Evolutionary conservation across 2,113 vertebrate species (phyloP), one percentile per base, ranked within the genome.

Genomic region (Pagrus major): DNA sequence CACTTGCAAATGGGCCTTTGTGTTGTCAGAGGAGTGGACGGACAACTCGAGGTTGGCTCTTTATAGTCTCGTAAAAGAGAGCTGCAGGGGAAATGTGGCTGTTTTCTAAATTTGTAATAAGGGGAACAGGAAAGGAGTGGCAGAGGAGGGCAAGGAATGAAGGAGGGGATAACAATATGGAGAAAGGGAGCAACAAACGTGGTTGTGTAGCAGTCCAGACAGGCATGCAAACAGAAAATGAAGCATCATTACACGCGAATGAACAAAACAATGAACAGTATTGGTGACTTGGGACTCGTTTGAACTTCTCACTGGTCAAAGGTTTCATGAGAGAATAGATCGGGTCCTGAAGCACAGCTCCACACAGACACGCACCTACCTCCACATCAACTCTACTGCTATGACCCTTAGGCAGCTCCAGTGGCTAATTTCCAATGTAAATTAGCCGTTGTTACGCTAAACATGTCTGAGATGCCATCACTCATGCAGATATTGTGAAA

Each of bases 401-500:
- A 2, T 78, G 69, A 89, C 80, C 87, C 74, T 42, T 33, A 47
- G n/a, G 61, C 72, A 49, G 59, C 76, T 72, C 54, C 55, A 69
- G 71, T 67, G 68, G 72, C 56, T 46, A 78, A 79, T 88, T 90
- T 86, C 71, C 64, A 76, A 88, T 91, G 84, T 78, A 86, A 86
- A 92, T 91, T 78, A 85, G 77, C 21, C 2, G 23, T 78, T 75
- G 85, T 68, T 55, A 23, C 21, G 23, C 29, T 9, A 47, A 64
- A 76, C 82, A 49, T 65, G 76, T 88, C 85, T 83, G 76, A 89
- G 86, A 89, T 78, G 54, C 83, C 79, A 92, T 90, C 83, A 87
- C 64, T 90, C 89, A 76, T 79, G 84, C 80, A 83, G 85, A 84
- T 91, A 90, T 92, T 88, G 91, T 90, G 74, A 84, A 91, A 90